Base-by-base conservation (phyloP, 2,113 vertebrate genomes). In the Rhinolophus ferrumequinum region DNA sequence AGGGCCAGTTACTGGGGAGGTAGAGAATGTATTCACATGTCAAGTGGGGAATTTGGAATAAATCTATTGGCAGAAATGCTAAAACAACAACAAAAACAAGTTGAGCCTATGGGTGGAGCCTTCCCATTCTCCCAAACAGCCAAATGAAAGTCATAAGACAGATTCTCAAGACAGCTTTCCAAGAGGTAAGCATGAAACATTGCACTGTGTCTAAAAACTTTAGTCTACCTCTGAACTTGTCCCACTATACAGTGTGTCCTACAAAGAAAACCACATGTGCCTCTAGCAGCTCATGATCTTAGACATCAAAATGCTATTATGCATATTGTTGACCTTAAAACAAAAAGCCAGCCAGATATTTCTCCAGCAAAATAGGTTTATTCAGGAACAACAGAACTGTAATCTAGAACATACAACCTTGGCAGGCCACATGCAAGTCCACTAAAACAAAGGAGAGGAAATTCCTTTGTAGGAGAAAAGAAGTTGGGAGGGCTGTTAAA, bases 151-250 rank as follows among this genome's bases (percentile, higher is more conserved):
- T 69, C 69, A 3, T 82, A 56, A 94, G 35, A 91, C 24, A 72
- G 41, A 56, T 64, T 92, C 66, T 94, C 62, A 92, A 93, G 50
- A 79, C 80, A 67, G 26, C 15, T 88, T 95, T 58, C 54, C 33
- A 80, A 70, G n/a, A 88, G 44, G 28, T 14, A 47, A 88, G 62
- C 73, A 81, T 69, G 18, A 82, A 93, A 84, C 30, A 81, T n/a
- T 35, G 21, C 19, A 38, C 10, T 8, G 18, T 94, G 6, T 83
- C 62, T 95, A 69, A 81, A 81, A 81, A 62, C 24, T 64, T 84
- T 70, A 41, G n/a, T 47, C 28, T 67, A 4, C 33, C 13, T 38
- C 33, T 70, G 62, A 10, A 38, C 19, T 79, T 93, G 21, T 41
- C 52, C 50, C 86, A 56, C 21, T 56, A 11, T 15, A 11, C 41